Evolutionary conservation across 1,140 invertebrate species (phyloP).

Genomic region (Trichogramma pretiosum): DNA sequence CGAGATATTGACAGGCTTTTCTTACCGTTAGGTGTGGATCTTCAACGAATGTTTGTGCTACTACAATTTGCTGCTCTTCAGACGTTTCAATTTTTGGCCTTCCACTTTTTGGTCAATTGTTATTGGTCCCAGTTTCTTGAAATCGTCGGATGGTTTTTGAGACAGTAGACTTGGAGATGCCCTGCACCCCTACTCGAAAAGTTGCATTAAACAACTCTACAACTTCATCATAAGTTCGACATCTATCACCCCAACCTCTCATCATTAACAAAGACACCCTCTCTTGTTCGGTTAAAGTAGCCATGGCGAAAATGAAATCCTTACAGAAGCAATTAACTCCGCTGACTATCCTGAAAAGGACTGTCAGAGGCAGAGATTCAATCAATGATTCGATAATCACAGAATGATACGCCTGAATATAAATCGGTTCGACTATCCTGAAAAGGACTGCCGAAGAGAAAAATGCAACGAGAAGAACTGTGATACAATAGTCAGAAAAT

Average conservation of each 20-base stretch:
- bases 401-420: too few species aligned
- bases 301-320: conserved; percentile 14
- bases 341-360: too few species aligned
- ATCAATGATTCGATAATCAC: too few species aligned
- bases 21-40: conserved; percentile 7
- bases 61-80: conserved; percentile 6
- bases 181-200: conserved; percentile 7
- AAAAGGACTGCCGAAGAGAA: too few species aligned
- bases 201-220: conserved; percentile 11
- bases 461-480: too few species aligned
- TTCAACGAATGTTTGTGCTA: conserved; percentile 14
- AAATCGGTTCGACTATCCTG: too few species aligned
- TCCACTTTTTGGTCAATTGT: conserved; percentile 7
- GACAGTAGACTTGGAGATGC: conserved; percentile 11
- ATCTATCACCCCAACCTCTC: conserved; percentile 12
- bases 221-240: conserved; percentile 8
- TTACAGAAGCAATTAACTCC: too few species aligned
- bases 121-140: conserved; percentile 14
- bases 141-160: conserved; percentile 13
- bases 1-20: conserved; percentile 3
- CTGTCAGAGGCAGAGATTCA: too few species aligned
- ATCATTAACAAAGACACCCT: conserved; percentile 10
- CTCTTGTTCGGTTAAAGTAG: conserved; percentile 3
- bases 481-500: too few species aligned
- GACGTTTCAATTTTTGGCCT: conserved; percentile 8